A percentile compares a stretch with the other conserved stretches of the same genome.
phyloP scores from a whole-genome alignment of 2,113 vertebrate species.

The Mustela lutreola region DNA sequence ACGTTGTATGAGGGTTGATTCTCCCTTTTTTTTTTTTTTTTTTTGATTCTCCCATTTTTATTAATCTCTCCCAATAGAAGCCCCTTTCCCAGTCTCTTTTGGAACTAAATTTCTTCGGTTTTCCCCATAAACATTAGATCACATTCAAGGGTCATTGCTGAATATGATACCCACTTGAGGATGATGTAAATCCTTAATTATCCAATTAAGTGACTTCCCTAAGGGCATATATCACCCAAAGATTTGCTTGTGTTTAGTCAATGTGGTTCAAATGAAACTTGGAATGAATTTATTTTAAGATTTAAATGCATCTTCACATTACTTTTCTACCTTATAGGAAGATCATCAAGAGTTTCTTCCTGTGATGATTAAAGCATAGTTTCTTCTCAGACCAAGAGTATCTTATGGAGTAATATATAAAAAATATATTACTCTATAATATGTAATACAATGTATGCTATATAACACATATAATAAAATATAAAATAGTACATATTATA shows the following conservation, averaged over 20 bases:
- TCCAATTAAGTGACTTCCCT: neutral
- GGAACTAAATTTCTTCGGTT: neutral
- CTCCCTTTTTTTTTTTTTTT: neutral
- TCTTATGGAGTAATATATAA: neutral
- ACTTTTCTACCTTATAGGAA: neutral
- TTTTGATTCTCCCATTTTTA: neutral
- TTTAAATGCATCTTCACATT: neutral
- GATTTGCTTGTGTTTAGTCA: neutral
- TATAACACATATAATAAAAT: neutral
- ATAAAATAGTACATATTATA: neutral
- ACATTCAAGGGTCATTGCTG: neutral
- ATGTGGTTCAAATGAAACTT: neutral
- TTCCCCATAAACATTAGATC: neutral
- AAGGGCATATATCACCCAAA: no score
- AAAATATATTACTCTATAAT: neutral
- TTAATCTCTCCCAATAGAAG: neutral
- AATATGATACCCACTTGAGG: neutral
- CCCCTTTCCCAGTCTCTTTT: neutral
- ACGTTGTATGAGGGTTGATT: neutral
- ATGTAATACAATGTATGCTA: neutral
- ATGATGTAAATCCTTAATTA: neutral
- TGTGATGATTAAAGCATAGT: neutral
- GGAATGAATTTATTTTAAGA: neutral
- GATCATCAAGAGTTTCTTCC: neutral
- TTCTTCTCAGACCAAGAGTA: neutral